Evolutionary conservation across 2,113 vertebrate genomes (phyloP).

Genomic region (Abramis brama): DNA sequence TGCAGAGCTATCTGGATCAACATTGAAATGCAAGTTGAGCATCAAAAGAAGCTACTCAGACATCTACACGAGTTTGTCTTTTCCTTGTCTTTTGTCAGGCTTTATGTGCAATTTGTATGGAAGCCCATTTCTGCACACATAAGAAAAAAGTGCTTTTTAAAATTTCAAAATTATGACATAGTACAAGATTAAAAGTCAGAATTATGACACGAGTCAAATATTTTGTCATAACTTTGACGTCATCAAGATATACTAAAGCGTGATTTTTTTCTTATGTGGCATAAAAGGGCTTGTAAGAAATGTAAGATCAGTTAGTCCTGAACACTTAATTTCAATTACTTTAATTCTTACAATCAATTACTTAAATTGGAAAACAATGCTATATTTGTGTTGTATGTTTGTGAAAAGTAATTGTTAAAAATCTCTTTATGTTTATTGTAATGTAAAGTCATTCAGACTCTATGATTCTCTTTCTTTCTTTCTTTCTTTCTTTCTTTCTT

Average conservation of each 20-base stretch:
- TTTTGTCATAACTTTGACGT: neutral
- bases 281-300: neutral
- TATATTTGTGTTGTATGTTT: neutral
- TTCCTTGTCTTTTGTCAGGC: neutral
- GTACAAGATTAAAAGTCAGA: neutral
- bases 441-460: neutral
- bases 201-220: neutral
- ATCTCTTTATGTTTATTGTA: neutral
- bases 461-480: neutral
- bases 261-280: neutral
- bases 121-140: neutral
- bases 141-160: neutral
- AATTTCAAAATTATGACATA: neutral
- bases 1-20: conserved; percentile 9
- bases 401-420: neutral
- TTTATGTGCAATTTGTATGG: conserved; percentile 4
- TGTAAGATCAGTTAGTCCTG: neutral
- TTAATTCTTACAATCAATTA: neutral
- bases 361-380: neutral
- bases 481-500: neutral
- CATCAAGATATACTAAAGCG: neutral
- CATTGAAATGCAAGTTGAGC: neutral
- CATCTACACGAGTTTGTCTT: neutral
- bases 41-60: neutral
- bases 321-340: neutral